These are phyloP conservation scores for Platysteira castanea DNA, from an alignment of 2,113 vertebrate species.

Conservation along the genomic window DNA sequence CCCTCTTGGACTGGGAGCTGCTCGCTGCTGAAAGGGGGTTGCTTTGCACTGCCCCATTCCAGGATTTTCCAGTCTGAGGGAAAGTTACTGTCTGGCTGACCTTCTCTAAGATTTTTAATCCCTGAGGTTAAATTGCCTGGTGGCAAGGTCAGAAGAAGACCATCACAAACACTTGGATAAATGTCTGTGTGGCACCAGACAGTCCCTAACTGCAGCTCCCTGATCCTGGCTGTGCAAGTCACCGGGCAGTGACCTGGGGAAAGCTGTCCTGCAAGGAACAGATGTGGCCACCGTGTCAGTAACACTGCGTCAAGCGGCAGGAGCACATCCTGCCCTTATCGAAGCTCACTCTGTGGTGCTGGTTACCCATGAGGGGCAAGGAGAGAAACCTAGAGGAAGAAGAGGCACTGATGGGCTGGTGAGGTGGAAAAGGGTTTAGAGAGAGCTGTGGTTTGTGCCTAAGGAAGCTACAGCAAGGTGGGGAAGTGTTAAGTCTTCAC, in stretches of 20 bases:
- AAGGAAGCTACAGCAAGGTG: not conserved
- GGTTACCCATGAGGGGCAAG: not conserved
- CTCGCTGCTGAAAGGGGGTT: not conserved
- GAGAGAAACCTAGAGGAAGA: not conserved
- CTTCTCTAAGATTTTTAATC: not conserved
- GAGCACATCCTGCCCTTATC: not conserved
- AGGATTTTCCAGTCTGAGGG: not conserved
- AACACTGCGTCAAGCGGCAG: not conserved
- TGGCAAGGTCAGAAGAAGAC: not conserved
- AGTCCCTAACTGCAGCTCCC: not conserved
- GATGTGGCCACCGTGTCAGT: accelerated
- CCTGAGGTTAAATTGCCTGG: not conserved
- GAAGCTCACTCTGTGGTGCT: not conserved
- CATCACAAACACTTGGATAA: not conserved
- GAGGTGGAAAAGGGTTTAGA: not conserved
- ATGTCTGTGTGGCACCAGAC: not conserved
- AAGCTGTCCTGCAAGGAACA: not conserved
- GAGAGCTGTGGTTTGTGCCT: not conserved
- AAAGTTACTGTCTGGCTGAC: not conserved
- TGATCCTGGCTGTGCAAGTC: not conserved
- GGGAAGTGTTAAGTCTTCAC: not conserved
- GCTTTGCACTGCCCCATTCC: not conserved
- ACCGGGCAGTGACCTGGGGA: not conserved
- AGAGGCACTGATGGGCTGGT: not conserved
- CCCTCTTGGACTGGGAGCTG: not conserved